Conservation (phyloP, 1,140 invertebrate genomes). For the Lepidurus apus region DNA sequence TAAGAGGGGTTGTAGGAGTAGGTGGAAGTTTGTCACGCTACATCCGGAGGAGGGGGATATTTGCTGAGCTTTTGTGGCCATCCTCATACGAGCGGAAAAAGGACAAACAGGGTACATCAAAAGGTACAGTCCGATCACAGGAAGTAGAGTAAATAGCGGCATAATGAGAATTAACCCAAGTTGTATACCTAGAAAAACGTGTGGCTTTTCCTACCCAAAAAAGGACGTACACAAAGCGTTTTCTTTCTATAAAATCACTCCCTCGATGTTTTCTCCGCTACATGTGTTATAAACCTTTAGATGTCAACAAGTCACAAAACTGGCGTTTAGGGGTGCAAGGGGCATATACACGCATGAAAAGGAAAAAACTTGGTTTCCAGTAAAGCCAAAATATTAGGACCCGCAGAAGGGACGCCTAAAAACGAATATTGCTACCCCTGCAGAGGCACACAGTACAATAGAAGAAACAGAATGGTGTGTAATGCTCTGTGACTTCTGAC, state of each 20-base stretch:
- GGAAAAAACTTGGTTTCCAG: background rate
- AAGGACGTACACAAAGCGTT: too few species aligned
- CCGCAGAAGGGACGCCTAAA: background rate
- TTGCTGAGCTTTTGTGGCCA: slow-evolving; percentile 4
- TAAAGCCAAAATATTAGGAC: background rate
- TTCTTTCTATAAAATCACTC: too few species aligned
- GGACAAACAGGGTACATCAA: slow-evolving; percentile 7
- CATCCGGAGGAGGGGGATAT: background rate
- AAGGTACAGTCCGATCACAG: slow-evolving; percentile 4
- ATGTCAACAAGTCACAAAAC: too few species aligned
- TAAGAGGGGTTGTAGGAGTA: background rate
- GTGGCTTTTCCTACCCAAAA: background rate
- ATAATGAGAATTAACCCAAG: background rate
- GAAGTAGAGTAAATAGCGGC: background rate
- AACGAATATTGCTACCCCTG: background rate
- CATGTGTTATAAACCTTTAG: too few species aligned
- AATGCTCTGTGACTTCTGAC: slow-evolving; percentile 10
- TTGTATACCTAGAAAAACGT: background rate
- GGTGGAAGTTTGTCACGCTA: slow-evolving; percentile 13
- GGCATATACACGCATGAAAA: background rate
- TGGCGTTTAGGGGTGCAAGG: too few species aligned
- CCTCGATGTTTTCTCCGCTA: too few species aligned
- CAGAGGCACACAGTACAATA: background rate
- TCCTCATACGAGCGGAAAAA: background rate
- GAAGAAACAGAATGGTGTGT: background rate